These are phyloP conservation scores for Euwallacea similis DNA, from an alignment of 1,140 invertebrate genomes.

Conservation along the genomic window DNA sequence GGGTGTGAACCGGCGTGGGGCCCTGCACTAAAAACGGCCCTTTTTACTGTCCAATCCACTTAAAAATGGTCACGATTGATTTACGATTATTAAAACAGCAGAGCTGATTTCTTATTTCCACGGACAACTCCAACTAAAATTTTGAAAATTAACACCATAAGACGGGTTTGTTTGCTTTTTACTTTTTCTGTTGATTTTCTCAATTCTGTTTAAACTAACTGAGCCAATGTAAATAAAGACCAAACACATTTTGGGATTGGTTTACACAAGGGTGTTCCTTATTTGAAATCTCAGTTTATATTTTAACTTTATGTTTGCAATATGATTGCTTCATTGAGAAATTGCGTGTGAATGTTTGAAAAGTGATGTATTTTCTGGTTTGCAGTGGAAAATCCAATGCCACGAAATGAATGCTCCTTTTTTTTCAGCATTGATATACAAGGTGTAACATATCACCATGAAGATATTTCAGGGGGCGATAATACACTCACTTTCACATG, in stretches of 20 bases:
- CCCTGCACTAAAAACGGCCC: constrained; percentile 8
- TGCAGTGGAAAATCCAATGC: too few species aligned
- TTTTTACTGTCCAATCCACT: constrained; percentile 26
- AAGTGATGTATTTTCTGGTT: background rate
- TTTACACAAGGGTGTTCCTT: constrained; percentile 39
- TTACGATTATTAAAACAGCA: background rate
- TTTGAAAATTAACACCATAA: constrained; percentile 19
- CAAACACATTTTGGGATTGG: constrained; percentile 39
- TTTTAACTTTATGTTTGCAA: background rate
- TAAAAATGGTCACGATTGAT: constrained; percentile 7
- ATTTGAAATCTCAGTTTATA: constrained; percentile 10
- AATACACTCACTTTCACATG: too few species aligned
- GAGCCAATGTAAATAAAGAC: constrained; percentile 43
- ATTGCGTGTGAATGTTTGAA: background rate
- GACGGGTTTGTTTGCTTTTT: constrained; percentile 43
- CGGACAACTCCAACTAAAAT: background rate
- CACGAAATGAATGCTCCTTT: too few species aligned
- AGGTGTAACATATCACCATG: too few species aligned
- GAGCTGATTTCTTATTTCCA: background rate
- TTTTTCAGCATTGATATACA: too few species aligned
- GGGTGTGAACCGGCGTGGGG: constrained; percentile 29
- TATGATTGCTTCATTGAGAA: background rate
- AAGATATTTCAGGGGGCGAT: too few species aligned
- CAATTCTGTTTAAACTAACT: constrained; percentile 44
- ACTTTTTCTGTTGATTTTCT: constrained; percentile 46